A percentile compares a stretch with the other conserved stretches of the same genome.
Conservation (phyloP, 2,888 invertebrate species). For the Atrina japonica region DNA sequence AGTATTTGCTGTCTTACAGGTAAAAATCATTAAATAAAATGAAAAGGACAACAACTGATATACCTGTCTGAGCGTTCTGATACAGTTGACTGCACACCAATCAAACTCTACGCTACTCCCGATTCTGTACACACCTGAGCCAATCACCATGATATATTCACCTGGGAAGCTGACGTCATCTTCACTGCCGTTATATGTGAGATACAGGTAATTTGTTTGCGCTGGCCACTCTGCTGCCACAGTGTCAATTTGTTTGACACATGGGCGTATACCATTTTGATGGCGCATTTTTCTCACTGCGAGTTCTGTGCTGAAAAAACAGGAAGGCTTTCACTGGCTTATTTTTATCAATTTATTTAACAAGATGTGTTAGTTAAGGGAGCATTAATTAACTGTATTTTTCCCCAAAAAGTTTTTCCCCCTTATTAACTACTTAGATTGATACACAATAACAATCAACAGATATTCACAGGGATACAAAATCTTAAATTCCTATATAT, state of each 20-base stretch:
- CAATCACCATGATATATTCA: conserved; percentile 87
- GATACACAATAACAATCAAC: too few species aligned
- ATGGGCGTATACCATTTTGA: conserved; percentile 71
- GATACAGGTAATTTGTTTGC: conserved; percentile 97
- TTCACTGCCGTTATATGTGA: conserved; percentile 93
- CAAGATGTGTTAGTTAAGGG: too few species aligned
- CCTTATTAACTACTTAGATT: too few species aligned
- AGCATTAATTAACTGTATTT: too few species aligned
- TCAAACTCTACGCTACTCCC: conserved; percentile 99
- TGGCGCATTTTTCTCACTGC: conserved; percentile 79
- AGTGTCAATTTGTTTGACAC: conserved; percentile 98
- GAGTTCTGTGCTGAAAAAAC: conserved; percentile 88
- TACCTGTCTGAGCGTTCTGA: conserved; percentile 91
- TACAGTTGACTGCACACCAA: conserved; percentile 99
- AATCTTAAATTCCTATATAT: too few species aligned
- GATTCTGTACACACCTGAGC: conserved; percentile 82
- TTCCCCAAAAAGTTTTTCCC: too few species aligned
- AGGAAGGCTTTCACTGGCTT: not conserved
- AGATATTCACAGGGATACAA: too few species aligned
- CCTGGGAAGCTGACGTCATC: conserved; percentile 77
- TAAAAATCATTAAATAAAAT: too few species aligned
- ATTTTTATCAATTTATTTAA: too few species aligned
- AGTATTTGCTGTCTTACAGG: too few species aligned
- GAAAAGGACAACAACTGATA: too few species aligned
- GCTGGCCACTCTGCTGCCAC: conserved; percentile 99